phyloP scores from a whole-genome alignment of 2,113 vertebrate genomes.

The Gavia stellata region DNA sequence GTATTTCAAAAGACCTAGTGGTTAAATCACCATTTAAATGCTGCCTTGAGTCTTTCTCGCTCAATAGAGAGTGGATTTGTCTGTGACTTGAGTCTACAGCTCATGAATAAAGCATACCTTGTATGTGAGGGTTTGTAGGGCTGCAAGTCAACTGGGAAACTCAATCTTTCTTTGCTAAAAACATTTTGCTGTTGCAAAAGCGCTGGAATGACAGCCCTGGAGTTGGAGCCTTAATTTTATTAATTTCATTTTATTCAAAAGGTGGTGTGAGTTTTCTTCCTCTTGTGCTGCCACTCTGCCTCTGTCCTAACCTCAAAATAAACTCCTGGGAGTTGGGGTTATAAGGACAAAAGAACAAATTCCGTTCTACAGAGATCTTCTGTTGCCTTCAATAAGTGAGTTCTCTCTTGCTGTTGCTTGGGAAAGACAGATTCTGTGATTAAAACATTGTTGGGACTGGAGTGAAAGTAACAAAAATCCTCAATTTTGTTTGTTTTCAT shows the following conservation, averaged over 20 bases:
- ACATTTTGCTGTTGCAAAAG: background rate
- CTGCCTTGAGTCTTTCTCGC: background rate
- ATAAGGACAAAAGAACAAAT: background rate
- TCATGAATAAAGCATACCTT: constrained; percentile 18
- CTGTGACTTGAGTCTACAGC: background rate
- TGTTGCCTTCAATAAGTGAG: background rate
- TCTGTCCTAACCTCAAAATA: background rate
- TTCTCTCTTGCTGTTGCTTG: background rate
- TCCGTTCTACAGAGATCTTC: background rate
- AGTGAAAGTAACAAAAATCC: background rate
- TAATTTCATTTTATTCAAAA: background rate
- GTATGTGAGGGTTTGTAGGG: background rate
- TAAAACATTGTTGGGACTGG: background rate
- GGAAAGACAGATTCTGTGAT: background rate
- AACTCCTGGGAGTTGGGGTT: background rate
- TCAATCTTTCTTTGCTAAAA: background rate
- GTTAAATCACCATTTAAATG: background rate
- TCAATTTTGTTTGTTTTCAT: background rate
- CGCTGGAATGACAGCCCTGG: background rate
- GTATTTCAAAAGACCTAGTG: background rate
- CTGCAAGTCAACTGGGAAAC: background rate
- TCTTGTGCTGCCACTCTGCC: background rate
- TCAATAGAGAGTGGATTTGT: background rate
- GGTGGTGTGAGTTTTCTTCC: background rate
- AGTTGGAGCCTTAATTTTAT: background rate